A percentile compares a stretch with the other conserved stretches of the same genome.
phyloP scores from a whole-genome alignment of 2,888 invertebrate genomes.

The Zelleria hepariella region DNA sequence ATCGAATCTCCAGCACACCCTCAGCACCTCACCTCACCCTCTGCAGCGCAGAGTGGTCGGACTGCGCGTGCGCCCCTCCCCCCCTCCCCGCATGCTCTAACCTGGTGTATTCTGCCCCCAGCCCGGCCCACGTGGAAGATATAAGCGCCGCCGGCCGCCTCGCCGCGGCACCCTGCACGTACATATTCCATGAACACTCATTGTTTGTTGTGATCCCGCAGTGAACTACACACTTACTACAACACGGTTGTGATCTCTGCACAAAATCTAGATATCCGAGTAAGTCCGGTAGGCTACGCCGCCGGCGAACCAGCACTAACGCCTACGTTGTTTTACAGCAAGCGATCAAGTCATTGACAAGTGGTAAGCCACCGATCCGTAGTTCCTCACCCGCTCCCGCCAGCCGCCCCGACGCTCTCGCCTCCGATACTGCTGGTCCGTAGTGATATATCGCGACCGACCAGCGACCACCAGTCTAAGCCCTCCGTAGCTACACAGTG shows the following conservation, averaged over 20 bases:
- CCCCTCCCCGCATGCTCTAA: slow-evolving; percentile 57
- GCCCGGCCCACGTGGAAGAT: slow-evolving; percentile 65
- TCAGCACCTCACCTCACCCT: not conserved
- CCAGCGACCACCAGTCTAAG: not conserved
- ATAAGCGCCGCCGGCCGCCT: slow-evolving; percentile 48
- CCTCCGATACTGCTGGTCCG: slow-evolving; percentile 19
- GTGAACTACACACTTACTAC: slow-evolving; percentile 61
- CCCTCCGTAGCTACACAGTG: not conserved
- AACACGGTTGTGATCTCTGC: slow-evolving; percentile 65
- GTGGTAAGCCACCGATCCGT: slow-evolving; percentile 71
- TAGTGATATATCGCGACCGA: not conserved
- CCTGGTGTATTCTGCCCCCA: slow-evolving; percentile 62
- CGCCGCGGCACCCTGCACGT: slow-evolving; percentile 55
- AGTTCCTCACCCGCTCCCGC: slow-evolving; percentile 64
- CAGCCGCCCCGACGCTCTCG: slow-evolving; percentile 57
- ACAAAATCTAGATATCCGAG: slow-evolving; percentile 36
- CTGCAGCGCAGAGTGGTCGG: not conserved
- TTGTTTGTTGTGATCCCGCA: slow-evolving; percentile 72
- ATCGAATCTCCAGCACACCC: not conserved
- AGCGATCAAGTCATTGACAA: slow-evolving; percentile 80
- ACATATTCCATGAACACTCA: slow-evolving; percentile 70
- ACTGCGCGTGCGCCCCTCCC: slow-evolving; percentile 2
- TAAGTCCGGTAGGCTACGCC: slow-evolving; percentile 57
- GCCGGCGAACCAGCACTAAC: slow-evolving; percentile 47
- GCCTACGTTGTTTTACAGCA: slow-evolving; percentile 75